Evolutionary conservation across 2,888 invertebrate genomes (phyloP), one percentile per base, ranked within the genome.

Genomic region (Trachelus iudaicus): DNA sequence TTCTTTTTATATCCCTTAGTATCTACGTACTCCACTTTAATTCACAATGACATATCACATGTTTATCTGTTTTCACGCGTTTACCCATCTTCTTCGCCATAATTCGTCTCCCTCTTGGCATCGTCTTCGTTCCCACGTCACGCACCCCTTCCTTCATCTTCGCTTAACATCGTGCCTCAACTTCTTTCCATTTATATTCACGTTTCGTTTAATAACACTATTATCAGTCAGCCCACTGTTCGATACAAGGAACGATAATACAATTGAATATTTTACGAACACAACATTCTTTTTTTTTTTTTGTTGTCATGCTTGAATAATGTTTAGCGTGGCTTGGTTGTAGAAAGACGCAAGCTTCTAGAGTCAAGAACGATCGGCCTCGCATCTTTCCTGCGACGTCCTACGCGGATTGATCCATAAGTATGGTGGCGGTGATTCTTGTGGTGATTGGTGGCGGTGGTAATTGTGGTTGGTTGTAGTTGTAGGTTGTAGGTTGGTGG

Each of bases 401-500:
- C 91, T 87, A 90, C 92, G 92, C 90, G 92, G 92, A 91, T 92
- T 92, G 92, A 92, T 92, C 92, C 92, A 92, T 92, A 92, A 87
- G 91, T 91, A 69, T 77, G 76, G 76, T 79, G 79, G 40, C 76
- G 76, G 75, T 78, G 84, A 56, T 56, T 56, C 56, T 23, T 56
- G 83, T 81, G 83, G 84, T 87, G 85, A 77, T 77, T 80, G 74
- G 92, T 90, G 91, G 91, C 92, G 92, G 92, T 92, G 87, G 91
- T 87, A 90, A 91, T 90, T 91, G 87, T 92, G 92, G 93, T 92
- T 92, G 92, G 85, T 92, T 92, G 84, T 92, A 92, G 92, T 87
- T 92, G 92, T 83, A 93, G 94, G 87, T 94, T 94, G 86, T 93
- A n/a, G n/a, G n/a, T n/a, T n/a, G 93, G 85, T 92, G n/a, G n/a